phyloP scores from a whole-genome alignment of 2,888 invertebrate genomes.

The Xestoiulus laeticollis region DNA sequence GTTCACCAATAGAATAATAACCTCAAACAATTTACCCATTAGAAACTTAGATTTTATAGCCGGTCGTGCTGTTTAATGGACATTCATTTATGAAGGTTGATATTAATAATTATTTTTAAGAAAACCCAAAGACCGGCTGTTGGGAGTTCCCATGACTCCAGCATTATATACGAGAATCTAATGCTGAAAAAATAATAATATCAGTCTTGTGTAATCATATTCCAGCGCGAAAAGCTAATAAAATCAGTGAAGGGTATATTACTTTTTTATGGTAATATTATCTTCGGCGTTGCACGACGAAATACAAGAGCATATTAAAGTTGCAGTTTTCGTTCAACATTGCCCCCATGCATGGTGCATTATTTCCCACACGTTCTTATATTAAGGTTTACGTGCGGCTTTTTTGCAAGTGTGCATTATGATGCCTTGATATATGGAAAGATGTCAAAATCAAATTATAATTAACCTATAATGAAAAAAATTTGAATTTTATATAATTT shows the following conservation, averaged over 20 bases:
- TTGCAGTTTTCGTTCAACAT: neutral
- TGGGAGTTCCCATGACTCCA: neutral
- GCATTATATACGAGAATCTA: neutral
- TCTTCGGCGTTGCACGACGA: neutral
- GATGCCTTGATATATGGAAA: neutral
- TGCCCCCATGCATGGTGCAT: neutral
- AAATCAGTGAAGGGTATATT: slow-evolving; percentile 37
- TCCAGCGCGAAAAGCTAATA: slow-evolving; percentile 15
- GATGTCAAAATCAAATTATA: neutral
- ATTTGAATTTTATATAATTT: neutral
- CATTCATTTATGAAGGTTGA: no score
- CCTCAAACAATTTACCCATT: no score
- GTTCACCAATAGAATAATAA: no score
- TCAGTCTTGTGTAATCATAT: slow-evolving; percentile 21
- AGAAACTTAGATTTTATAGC: neutral
- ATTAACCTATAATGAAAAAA: neutral
- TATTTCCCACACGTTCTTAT: neutral
- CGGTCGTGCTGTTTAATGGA: neutral
- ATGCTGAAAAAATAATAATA: slow-evolving; percentile 27
- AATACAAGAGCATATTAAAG: slow-evolving; percentile 7
- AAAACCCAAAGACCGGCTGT: neutral
- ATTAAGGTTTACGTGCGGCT: neutral
- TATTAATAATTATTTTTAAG: slow-evolving; percentile 7
- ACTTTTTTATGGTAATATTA: slow-evolving; percentile 19
- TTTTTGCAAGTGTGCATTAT: neutral